phyloP scores from a whole-genome alignment of 2,113 vertebrate species.

The Tachycineta bicolor region DNA sequence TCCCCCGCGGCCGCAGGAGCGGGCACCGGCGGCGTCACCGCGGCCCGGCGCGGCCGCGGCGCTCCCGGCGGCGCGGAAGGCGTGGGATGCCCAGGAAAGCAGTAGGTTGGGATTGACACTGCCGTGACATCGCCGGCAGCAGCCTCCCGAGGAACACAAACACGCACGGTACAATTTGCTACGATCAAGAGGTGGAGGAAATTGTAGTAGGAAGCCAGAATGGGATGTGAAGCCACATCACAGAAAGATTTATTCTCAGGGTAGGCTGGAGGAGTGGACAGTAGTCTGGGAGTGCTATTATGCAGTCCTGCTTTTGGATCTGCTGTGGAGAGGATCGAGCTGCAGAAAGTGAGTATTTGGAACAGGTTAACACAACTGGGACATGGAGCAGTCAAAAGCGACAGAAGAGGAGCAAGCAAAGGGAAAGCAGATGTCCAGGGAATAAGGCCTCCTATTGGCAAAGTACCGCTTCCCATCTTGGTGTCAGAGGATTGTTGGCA shows the following conservation, averaged over 20 bases:
- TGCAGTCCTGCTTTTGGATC: too few relatives aligned
- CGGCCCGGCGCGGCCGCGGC: background rate
- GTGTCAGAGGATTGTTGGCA: background rate
- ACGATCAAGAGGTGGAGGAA: background rate
- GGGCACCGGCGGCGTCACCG: background rate
- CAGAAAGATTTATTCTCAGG: background rate
- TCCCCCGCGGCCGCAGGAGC: background rate
- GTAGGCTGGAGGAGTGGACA: background rate
- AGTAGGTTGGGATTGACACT: background rate
- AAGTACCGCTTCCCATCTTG: background rate
- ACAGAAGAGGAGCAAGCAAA: background rate
- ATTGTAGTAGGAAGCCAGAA: background rate
- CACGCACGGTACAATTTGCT: background rate
- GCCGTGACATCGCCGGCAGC: background rate
- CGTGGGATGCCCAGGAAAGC: background rate
- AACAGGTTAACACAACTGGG: background rate
- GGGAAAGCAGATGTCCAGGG: background rate
- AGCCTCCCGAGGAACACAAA: background rate
- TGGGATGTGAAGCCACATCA: background rate
- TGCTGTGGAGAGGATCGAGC: rapidly evolving
- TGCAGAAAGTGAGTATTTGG: rapidly evolving
- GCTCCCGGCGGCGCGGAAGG: background rate
- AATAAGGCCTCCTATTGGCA: background rate
- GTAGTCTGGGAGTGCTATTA: background rate
- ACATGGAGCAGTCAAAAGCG: background rate